Percentiles rank a stretch among this genome's conserved stretches.
Conservation (phyloP, 2,797 vertebrate species). For the Gymnocypris eckloni region DNA sequence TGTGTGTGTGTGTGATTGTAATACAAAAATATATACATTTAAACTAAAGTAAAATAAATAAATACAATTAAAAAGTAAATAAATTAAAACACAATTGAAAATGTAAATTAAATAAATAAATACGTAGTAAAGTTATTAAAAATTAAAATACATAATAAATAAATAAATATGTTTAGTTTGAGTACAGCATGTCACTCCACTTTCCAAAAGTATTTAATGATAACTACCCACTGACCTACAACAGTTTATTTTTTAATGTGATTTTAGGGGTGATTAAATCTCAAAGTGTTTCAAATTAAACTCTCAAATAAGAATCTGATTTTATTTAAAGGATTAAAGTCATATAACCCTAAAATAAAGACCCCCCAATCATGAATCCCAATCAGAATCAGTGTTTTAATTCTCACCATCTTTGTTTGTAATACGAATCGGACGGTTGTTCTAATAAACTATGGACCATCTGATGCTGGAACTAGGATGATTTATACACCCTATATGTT, state of each 20-base stretch:
- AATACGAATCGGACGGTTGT: neutral
- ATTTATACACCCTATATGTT: conserved; percentile 10
- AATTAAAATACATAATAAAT: neutral
- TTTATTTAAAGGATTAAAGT: neutral
- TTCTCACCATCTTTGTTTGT: neutral
- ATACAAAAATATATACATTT: no score
- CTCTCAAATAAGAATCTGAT: neutral
- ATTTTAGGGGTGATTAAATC: neutral
- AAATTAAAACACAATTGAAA: neutral
- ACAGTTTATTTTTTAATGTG: neutral
- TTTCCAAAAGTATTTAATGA: neutral
- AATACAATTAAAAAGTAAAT: neutral
- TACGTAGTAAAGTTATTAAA: neutral
- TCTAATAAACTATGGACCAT: neutral
- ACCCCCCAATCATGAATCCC: no score
- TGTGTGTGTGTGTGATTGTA: no score
- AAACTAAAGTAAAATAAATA: neutral
- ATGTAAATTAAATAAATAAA: neutral
- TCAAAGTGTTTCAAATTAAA: neutral
- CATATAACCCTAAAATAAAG: neutral
- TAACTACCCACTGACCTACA: neutral
- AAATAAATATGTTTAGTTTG: neutral
- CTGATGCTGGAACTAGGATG: neutral
- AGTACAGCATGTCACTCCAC: neutral
- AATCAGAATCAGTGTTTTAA: neutral